These are phyloP conservation scores for Patella ulyssiponensis DNA, from an alignment of 2,888 invertebrate genomes.

Conservation along the genomic window DNA sequence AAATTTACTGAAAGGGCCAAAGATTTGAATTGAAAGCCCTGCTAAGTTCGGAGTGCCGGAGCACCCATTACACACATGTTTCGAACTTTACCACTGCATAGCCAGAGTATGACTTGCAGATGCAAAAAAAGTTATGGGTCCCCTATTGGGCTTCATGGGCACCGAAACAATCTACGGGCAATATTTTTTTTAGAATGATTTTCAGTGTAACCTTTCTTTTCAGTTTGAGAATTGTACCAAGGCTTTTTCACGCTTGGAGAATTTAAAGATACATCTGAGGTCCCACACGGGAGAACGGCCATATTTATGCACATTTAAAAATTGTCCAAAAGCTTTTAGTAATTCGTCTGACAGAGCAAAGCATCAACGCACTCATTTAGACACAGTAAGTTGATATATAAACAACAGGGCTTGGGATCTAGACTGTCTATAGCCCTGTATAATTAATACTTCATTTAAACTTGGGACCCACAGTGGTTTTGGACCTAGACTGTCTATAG, in stretches of 20 bases:
- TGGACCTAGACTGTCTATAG: not conserved
- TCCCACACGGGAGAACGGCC: slow-evolving; percentile 84
- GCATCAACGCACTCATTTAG: slow-evolving; percentile 98
- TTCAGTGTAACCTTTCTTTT: slow-evolving; percentile 32
- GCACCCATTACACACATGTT: too few species aligned
- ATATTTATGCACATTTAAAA: slow-evolving; percentile 96
- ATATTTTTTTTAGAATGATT: too few species aligned
- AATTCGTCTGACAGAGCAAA: slow-evolving; percentile 99
- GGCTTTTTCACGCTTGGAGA: slow-evolving; percentile 96
- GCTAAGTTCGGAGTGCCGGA: too few species aligned
- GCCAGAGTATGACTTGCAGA: too few species aligned
- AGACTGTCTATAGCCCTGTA: not conserved
- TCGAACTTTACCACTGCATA: too few species aligned
- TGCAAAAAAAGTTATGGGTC: too few species aligned
- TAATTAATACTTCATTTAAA: not conserved
- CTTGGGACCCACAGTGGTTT: not conserved
- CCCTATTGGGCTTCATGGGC: too few species aligned
- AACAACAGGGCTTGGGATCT: not conserved
- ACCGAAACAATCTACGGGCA: too few species aligned
- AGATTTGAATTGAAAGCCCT: too few species aligned
- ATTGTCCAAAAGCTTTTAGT: slow-evolving; percentile 97
- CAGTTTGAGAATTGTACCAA: slow-evolving; percentile 86
- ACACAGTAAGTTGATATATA: slow-evolving; percentile 87
- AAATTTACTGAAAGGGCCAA: too few species aligned
- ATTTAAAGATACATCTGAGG: slow-evolving; percentile 95